phyloP scores from a whole-genome alignment of 2,797 vertebrate species.

The Myotis myotis region DNA sequence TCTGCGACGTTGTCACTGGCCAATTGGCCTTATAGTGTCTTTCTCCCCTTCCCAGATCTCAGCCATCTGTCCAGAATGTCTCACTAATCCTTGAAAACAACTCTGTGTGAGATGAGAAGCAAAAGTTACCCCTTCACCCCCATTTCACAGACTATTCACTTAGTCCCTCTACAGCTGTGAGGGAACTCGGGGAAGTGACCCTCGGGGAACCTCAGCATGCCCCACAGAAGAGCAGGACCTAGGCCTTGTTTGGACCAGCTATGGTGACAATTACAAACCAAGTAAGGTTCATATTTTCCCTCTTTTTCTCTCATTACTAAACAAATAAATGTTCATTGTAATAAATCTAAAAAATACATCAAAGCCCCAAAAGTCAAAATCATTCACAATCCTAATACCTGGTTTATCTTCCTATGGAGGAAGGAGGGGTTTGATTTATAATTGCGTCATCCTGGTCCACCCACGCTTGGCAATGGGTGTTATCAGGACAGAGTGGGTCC shows the following conservation, averaged over 20 bases:
- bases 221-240: not conserved
- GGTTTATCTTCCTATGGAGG: not conserved
- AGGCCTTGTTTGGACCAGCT: not conserved
- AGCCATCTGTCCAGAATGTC: not conserved
- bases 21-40: not conserved
- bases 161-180: not conserved
- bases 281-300: not conserved
- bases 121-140: not conserved
- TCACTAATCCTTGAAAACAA: not conserved
- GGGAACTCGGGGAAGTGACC: not conserved
- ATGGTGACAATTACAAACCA: not conserved
- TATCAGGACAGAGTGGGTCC: not conserved
- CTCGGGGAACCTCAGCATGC: rapidly evolving
- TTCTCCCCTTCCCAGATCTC: not conserved
- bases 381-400: not conserved
- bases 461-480: not conserved
- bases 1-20: not conserved
- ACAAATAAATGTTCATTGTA: not conserved
- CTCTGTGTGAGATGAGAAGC: not conserved
- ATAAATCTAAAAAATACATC: not conserved
- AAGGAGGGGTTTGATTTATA: not conserved
- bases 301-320: not conserved
- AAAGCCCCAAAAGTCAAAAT: not conserved
- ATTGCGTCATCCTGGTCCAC: rapidly evolving
- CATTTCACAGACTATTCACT: not conserved